phyloP scores from a whole-genome alignment of 2,888 invertebrate species.

The Rhagonycha fulva region DNA sequence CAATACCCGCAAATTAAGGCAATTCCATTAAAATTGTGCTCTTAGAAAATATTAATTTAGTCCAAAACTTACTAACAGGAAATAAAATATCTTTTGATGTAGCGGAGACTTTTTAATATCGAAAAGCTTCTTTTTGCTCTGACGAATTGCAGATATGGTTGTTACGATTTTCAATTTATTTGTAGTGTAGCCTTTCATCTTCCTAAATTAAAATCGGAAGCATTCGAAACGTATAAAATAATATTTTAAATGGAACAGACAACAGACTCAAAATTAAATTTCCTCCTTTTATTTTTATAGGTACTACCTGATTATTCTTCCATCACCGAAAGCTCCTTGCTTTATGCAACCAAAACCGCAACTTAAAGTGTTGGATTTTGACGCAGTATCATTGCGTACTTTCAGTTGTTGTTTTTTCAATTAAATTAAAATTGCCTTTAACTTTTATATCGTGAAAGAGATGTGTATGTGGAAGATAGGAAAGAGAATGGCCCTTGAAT shows the following conservation, averaged over 20 bases:
- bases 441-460: slow-evolving; percentile 22
- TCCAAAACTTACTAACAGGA: slow-evolving; percentile 5
- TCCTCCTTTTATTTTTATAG: neutral
- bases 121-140: slow-evolving; percentile 18
- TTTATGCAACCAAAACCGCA: neutral
- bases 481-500: slow-evolving; percentile 24
- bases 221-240: neutral
- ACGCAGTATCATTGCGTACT: neutral
- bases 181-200: slow-evolving; percentile 24
- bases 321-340: neutral
- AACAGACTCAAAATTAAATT: neutral
- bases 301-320: neutral
- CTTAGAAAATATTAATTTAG: neutral
- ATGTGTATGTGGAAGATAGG: slow-evolving; percentile 28
- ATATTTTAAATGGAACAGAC: neutral
- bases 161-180: slow-evolving; percentile 22
- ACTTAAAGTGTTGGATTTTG: neutral
- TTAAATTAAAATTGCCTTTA: slow-evolving; percentile 27
- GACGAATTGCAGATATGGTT: neutral
- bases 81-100: slow-evolving; percentile 17
- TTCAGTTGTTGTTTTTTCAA: slow-evolving; percentile 11
- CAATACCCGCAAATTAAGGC: neutral
- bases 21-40: neutral
- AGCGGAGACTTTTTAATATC: slow-evolving; percentile 19
- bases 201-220: slow-evolving; percentile 18